Conservation (phyloP, 2,888 invertebrate species). For the Selenia dentaria region DNA sequence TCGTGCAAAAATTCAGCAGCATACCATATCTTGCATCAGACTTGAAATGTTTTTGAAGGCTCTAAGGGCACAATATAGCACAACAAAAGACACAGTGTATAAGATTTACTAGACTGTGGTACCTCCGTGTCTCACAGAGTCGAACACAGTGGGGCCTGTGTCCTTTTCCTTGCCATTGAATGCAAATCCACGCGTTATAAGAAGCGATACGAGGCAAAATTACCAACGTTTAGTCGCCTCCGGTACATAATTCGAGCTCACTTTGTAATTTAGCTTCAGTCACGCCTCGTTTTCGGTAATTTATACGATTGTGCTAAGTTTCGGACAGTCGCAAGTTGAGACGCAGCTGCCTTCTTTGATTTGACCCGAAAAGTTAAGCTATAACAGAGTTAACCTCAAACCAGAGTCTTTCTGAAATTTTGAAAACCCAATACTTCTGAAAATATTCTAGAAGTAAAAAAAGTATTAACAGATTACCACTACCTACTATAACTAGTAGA, state of each 20-base stretch:
- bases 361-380: too few relatives aligned
- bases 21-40: too few relatives aligned
- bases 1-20: too few relatives aligned
- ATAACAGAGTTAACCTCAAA: too few relatives aligned
- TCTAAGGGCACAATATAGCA: too few relatives aligned
- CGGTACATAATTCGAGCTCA: conserved; percentile 74
- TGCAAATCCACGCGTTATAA: conserved; percentile 80
- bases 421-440: too few relatives aligned
- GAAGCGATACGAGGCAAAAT: conserved; percentile 76
- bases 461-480: too few relatives aligned
- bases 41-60: too few relatives aligned
- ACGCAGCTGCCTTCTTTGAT: conserved; percentile 30
- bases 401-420: too few relatives aligned
- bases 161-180: conserved; percentile 65
- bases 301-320: conserved; percentile 26
- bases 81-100: background rate
- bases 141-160: conserved; percentile 1
- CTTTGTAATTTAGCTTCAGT: conserved; percentile 62
- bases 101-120: conserved; percentile 1
- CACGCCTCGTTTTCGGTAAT: conserved; percentile 48
- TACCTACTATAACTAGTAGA: too few relatives aligned
- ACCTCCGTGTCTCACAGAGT: conserved; percentile 8
- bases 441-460: too few relatives aligned
- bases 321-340: background rate
- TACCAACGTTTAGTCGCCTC: conserved; percentile 83